These are phyloP conservation scores for Dascillus cervinus DNA, from an alignment of 2,888 invertebrate genomes.

Conservation along the genomic window DNA sequence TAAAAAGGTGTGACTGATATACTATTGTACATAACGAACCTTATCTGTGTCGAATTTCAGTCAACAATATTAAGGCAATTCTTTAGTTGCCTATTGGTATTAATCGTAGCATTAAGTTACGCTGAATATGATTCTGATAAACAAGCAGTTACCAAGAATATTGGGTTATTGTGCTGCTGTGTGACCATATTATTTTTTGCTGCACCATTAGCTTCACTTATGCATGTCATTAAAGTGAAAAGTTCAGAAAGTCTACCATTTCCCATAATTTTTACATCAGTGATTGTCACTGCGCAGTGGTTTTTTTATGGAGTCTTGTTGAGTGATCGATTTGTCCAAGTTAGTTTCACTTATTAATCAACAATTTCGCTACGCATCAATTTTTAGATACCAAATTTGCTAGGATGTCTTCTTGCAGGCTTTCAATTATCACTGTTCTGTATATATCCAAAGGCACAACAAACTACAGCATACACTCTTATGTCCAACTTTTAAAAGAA, in stretches of 20 bases:
- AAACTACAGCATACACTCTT: too few species aligned
- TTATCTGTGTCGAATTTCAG: conserved; percentile 27
- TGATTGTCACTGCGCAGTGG: conserved; percentile 79
- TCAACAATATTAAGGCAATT: conserved; percentile 56
- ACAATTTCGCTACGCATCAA: neutral
- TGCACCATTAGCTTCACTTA: conserved; percentile 70
- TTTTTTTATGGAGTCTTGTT: conserved; percentile 73
- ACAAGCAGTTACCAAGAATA: conserved; percentile 47
- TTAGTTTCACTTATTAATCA: conserved; percentile 37
- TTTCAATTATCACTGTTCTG: conserved; percentile 71
- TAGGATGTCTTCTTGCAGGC: conserved; percentile 66
- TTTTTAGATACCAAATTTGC: conserved; percentile 68
- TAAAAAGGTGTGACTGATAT: conserved; percentile 49
- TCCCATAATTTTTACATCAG: conserved; percentile 75
- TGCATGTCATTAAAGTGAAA: conserved; percentile 72
- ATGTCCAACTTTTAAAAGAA: too few species aligned
- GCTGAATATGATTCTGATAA: conserved; percentile 49
- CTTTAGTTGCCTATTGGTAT: conserved; percentile 44
- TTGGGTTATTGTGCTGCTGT: conserved; percentile 64
- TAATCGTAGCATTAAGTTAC: conserved; percentile 52
- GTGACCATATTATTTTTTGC: conserved; percentile 75
- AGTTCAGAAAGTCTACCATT: conserved; percentile 83
- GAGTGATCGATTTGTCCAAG: conserved; percentile 72
- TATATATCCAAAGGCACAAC: conserved; percentile 68
- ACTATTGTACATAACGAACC: neutral